phyloP scores from a whole-genome alignment of 2,797 vertebrate genomes.

The Discoglossus pictus region DNA sequence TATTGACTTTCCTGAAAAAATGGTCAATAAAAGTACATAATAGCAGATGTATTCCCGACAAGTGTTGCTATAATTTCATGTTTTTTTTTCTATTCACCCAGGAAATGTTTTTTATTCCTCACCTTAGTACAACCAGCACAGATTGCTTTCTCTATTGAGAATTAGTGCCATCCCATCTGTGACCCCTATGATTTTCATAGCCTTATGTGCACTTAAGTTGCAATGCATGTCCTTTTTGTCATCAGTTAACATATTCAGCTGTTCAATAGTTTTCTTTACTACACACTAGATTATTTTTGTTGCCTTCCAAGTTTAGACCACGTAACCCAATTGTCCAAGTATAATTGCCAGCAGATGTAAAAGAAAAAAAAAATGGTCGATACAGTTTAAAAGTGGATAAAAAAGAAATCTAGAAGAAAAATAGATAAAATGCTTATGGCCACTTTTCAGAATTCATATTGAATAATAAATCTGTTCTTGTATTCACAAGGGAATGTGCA shows the following conservation, averaged over 20 bases:
- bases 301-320: no score
- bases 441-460: conserved; percentile 29
- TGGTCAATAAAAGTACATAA: conserved; percentile 29
- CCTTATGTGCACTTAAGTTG: background rate
- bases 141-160: conserved; percentile 25
- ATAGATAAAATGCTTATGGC: conserved; percentile 31
- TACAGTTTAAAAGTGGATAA: no score
- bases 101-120: conserved; percentile 14
- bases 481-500: conserved; percentile 35
- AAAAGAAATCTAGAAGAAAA: background rate
- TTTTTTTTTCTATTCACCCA: conserved; percentile 20
- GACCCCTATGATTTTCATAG: background rate
- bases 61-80: conserved; percentile 6
- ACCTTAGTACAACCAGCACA: conserved; percentile 17
- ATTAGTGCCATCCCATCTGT: background rate
- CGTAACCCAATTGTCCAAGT: no score
- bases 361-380: no score
- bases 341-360: no score
- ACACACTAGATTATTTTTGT: no score
- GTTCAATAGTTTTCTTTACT: background rate
- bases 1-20: conserved; percentile 23
- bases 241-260: background rate
- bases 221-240: background rate
- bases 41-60: conserved; percentile 20
- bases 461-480: conserved; percentile 37